Percentiles rank a stretch among this genome's conserved stretches.
phyloP scores from a whole-genome alignment of 2,888 invertebrate species.

The Nomada hirtipes region DNA sequence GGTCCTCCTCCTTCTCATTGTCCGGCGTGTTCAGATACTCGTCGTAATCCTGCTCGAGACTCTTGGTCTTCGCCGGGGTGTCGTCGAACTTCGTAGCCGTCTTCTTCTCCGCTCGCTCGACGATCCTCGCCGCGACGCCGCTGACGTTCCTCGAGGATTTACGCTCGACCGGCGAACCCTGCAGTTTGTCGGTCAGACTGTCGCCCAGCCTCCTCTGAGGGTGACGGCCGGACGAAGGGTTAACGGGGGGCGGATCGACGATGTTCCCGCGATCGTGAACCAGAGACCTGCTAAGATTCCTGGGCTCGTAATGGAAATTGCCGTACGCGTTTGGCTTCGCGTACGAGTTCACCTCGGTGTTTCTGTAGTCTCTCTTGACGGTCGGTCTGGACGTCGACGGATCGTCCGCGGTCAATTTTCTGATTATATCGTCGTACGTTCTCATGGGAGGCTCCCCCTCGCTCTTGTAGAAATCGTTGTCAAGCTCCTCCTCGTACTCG shows the following conservation, averaged over 20 bases:
- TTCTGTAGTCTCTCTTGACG: slow-evolving; percentile 71
- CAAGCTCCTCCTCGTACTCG: slow-evolving; percentile 66
- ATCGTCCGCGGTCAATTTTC: slow-evolving; percentile 75
- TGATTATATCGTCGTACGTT: slow-evolving; percentile 82
- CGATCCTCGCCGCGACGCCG: slow-evolving; percentile 23
- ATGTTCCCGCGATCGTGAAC: slow-evolving; percentile 19
- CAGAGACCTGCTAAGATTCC: slow-evolving; percentile 53
- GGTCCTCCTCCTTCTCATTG: slow-evolving; percentile 76
- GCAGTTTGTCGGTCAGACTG: slow-evolving; percentile 29
- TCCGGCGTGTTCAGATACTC: slow-evolving; percentile 75
- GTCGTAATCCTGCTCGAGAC: slow-evolving; percentile 79
- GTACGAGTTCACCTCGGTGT: slow-evolving; percentile 72
- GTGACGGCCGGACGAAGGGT: slow-evolving; percentile 10
- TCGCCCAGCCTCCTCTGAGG: slow-evolving; percentile 17
- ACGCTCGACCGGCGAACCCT: slow-evolving; percentile 34
- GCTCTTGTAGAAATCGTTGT: slow-evolving; percentile 74
- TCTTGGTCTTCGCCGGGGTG: slow-evolving; percentile 69
- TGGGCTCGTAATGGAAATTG: slow-evolving; percentile 70
- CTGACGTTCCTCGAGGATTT: slow-evolving; percentile 45
- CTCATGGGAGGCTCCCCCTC: slow-evolving; percentile 73
- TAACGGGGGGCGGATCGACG: not conserved
- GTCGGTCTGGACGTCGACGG: slow-evolving; percentile 66
- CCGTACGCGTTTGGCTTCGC: slow-evolving; percentile 74
- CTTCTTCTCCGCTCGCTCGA: slow-evolving; percentile 51
- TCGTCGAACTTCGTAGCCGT: slow-evolving; percentile 55